Conservation (phyloP, 2,113 vertebrate genomes). For the Etia nguti region DNA sequence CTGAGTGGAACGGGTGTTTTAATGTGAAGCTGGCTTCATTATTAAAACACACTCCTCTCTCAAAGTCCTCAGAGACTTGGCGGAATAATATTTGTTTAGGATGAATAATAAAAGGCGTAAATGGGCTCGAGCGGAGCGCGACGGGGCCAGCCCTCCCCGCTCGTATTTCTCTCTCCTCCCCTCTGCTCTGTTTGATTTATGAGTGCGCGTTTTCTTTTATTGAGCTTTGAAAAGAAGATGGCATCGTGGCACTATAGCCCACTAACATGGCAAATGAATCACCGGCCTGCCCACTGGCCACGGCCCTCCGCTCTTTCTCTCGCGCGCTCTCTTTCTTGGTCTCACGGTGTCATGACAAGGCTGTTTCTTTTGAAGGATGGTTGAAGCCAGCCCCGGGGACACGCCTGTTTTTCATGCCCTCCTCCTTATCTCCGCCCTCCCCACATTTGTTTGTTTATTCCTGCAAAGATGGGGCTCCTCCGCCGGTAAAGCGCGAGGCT, state of each 20-base stretch:
- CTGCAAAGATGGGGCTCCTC: conserved; percentile 3
- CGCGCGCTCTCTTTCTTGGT: background rate
- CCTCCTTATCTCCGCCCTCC: background rate
- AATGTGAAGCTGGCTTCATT: conserved; percentile 53
- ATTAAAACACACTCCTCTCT: conserved; percentile 54
- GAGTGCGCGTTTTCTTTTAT: conserved; percentile 61
- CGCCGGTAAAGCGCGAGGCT: background rate
- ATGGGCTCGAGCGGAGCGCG: conserved; percentile 44
- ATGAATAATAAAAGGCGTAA: conserved; percentile 64
- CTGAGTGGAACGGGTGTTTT: conserved; percentile 39
- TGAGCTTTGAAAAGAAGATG: conserved; percentile 66
- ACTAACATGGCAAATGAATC: conserved; percentile 68
- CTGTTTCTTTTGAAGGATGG: conserved; percentile 51
- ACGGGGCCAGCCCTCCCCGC: conserved; percentile 28
- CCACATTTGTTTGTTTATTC: conserved; percentile 36
- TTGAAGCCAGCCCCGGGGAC: conserved; percentile 23
- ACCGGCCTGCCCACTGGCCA: conserved; percentile 6
- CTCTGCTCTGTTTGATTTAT: conserved; percentile 57
- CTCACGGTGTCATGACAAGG: conserved; percentile 38
- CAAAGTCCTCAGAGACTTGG: conserved; percentile 55
- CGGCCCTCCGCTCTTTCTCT: background rate
- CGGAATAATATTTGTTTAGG: conserved; percentile 68
- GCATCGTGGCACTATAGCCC: conserved; percentile 56
- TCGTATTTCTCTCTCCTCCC: conserved; percentile 36
- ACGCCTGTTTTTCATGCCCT: conserved; percentile 37